A percentile compares a stretch with the other conserved stretches of the same genome.
These are phyloP conservation scores for Trissolcus japonicus DNA, from an alignment of 2,888 invertebrate species.

Conservation along the genomic window DNA sequence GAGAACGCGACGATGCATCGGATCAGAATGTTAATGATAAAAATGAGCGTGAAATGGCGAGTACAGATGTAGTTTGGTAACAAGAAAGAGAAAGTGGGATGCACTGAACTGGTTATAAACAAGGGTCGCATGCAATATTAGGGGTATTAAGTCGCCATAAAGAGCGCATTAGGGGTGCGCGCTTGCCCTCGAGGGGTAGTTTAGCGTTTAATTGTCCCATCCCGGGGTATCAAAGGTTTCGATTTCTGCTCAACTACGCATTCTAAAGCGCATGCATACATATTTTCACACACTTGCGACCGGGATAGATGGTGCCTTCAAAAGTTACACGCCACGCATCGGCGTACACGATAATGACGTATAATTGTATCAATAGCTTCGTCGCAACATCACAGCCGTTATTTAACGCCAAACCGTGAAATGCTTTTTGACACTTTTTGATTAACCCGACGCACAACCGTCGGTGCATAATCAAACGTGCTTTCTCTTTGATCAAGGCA, in stretches of 20 bases:
- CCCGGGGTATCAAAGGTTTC: slow-evolving; percentile 75
- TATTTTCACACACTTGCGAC: slow-evolving; percentile 57
- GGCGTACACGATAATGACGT: slow-evolving; percentile 48
- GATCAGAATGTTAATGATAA: slow-evolving; percentile 20
- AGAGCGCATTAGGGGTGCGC: slow-evolving; percentile 75
- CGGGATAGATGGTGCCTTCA: slow-evolving; percentile 31
- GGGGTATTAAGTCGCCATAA: slow-evolving; percentile 76
- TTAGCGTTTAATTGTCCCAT: slow-evolving; percentile 76
- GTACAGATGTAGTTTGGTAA: slow-evolving; percentile 38
- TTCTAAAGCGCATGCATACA: slow-evolving; percentile 62
- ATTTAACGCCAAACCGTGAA: slow-evolving; percentile 5
- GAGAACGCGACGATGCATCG: too few species aligned
- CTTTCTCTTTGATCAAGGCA: too few species aligned
- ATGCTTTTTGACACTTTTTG: slow-evolving; percentile 15
- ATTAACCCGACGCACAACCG: not conserved
- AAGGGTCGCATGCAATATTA: slow-evolving; percentile 75
- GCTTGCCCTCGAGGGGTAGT: slow-evolving; percentile 75
- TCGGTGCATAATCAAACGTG: too few species aligned
- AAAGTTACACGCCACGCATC: slow-evolving; percentile 50
- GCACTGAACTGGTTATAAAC: slow-evolving; percentile 74
- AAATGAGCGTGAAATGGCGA: slow-evolving; percentile 45
- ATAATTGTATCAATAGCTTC: slow-evolving; percentile 41
- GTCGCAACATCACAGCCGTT: slow-evolving; percentile 13
- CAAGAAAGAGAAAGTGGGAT: slow-evolving; percentile 69
- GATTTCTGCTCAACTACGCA: slow-evolving; percentile 72